These are phyloP conservation scores for Limnothrissa miodon DNA, from an alignment of 2,113 vertebrate species.

Conservation along the genomic window DNA sequence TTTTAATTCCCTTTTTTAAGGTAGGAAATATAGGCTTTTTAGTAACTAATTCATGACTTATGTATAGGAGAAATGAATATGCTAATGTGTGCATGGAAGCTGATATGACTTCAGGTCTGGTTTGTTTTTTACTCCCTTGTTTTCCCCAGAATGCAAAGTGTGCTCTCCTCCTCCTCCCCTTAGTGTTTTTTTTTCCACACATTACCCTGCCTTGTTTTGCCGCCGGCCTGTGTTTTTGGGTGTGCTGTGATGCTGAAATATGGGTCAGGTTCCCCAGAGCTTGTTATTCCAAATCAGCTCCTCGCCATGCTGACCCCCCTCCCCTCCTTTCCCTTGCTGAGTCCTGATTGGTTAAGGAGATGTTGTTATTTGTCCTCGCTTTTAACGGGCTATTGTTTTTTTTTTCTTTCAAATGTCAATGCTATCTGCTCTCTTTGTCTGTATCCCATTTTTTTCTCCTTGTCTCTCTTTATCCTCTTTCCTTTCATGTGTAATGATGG, in stretches of 20 bases:
- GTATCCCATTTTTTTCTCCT: constrained; percentile 19
- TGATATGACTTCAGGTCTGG: not conserved
- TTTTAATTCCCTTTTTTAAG: no score
- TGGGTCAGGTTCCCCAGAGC: constrained; percentile 49
- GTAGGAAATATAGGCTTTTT: not conserved
- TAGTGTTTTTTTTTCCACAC: not conserved
- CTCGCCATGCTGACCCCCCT: not conserved
- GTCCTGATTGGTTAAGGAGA: not conserved
- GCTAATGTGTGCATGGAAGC: not conserved
- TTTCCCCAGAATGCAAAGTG: not conserved
- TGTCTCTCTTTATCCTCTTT: constrained; percentile 42
- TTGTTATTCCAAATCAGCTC: constrained; percentile 44
- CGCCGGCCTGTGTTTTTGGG: constrained; percentile 25
- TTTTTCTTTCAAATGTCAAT: constrained; percentile 19
- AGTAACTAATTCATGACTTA: not conserved
- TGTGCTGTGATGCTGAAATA: constrained; percentile 36
- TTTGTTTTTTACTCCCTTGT: not conserved
- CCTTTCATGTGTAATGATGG: not conserved
- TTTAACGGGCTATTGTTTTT: not conserved
- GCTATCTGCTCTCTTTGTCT: not conserved
- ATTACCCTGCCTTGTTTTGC: not conserved
- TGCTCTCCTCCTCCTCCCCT: not conserved
- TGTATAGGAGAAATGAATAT: not conserved
- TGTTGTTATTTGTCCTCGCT: not conserved
- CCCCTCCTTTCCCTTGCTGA: not conserved